Evolutionary conservation across 2,888 invertebrate genomes (phyloP).

Genomic region (Drosophila paucipuncta): DNA sequence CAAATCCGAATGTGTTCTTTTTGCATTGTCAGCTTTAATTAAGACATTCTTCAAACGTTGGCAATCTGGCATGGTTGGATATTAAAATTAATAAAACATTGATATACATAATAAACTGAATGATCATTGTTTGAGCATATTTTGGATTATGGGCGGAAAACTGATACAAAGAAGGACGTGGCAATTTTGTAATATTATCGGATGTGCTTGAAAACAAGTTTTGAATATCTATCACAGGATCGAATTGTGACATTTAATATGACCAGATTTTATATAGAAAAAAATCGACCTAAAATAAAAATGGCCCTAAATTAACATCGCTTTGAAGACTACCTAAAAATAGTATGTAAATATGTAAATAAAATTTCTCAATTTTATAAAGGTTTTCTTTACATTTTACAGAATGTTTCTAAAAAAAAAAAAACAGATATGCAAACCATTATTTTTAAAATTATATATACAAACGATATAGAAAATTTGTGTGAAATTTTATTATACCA

Average conservation of each 20-base stretch:
- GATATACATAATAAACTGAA: neutral
- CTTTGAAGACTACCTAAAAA: neutral
- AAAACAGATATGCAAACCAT: neutral
- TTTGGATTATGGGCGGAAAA: neutral
- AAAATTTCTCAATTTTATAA: neutral
- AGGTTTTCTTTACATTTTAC: neutral
- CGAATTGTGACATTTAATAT: neutral
- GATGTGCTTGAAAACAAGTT: neutral
- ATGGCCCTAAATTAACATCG: neutral
- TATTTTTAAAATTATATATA: neutral
- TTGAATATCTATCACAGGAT: neutral
- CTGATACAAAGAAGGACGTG: rapidly evolving
- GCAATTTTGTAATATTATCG: neutral
- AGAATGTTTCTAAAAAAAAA: too few relatives aligned
- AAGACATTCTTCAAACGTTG: conserved; percentile 6
- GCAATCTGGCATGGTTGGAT: neutral
- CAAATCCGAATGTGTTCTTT: neutral
- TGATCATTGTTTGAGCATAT: neutral
- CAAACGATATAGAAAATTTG: neutral
- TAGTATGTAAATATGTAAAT: neutral
- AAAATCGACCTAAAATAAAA: neutral
- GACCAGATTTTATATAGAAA: neutral
- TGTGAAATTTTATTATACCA: neutral
- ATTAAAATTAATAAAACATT: neutral
- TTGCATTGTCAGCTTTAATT: conserved; percentile 39